Evolutionary conservation across 2,797 vertebrate species (phyloP).

Genomic region (Ispidina lecontei): DNA sequence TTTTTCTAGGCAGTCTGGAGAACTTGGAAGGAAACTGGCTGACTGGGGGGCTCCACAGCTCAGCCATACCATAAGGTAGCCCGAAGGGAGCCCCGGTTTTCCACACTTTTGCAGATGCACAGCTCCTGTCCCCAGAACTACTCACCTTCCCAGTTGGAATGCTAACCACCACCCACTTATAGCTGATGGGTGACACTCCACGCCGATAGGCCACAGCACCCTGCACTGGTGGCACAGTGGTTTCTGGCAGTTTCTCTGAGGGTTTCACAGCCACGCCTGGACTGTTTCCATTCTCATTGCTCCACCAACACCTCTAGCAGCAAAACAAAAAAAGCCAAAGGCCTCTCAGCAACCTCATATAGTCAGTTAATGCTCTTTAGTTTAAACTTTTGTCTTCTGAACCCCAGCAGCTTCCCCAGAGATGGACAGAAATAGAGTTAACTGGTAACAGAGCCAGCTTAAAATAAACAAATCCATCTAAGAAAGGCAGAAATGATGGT

Average conservation of each 20-base stretch:
- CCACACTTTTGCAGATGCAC: background rate
- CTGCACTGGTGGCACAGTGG: fast-evolving
- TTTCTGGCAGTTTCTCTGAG: background rate
- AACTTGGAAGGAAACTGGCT: background rate
- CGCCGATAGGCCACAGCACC: background rate
- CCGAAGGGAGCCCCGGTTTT: background rate
- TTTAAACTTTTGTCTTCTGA: background rate
- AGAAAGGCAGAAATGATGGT: background rate
- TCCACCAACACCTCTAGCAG: background rate
- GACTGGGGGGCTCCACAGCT: background rate
- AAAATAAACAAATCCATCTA: background rate
- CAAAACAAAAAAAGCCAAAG: background rate
- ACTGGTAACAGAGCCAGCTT: background rate
- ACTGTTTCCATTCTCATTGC: background rate
- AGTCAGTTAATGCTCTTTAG: background rate
- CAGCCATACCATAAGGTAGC: background rate
- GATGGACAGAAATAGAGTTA: background rate
- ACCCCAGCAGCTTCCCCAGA: background rate
- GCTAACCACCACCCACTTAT: too few relatives aligned
- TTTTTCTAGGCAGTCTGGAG: background rate
- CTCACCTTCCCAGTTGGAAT: background rate
- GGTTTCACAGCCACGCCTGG: background rate
- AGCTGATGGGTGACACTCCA: background rate
- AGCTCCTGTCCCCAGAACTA: background rate
- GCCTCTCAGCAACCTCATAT: background rate